Conservation (phyloP, 2,797 vertebrate genomes). For the Sarcoramphus papa region DNA sequence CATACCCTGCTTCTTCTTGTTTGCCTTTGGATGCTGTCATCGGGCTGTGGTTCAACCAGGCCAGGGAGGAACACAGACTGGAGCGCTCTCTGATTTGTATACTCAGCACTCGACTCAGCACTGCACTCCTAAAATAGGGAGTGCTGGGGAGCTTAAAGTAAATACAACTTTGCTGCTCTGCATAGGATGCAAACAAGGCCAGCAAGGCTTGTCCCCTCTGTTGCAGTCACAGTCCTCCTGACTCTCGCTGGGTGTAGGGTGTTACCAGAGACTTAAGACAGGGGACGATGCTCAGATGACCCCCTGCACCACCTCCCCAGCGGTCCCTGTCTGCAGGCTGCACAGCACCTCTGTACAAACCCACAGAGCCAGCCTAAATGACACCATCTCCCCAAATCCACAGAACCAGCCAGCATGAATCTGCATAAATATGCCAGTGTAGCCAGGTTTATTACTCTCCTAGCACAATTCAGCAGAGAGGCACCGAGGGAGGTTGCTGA, state of each 20-base stretch:
- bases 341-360: neutral
- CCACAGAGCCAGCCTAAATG: neutral
- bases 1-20: neutral
- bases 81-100: accelerated
- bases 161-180: neutral
- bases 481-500: accelerated
- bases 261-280: too few relatives aligned
- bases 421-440: accelerated
- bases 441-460: neutral
- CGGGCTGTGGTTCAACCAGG: neutral
- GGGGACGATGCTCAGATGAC: neutral
- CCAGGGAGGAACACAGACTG: neutral
- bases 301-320: neutral
- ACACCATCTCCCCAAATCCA: accelerated
- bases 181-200: neutral
- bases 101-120: neutral
- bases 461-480: neutral
- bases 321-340: accelerated
- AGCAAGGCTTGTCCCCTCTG: neutral
- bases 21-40: neutral
- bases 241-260: accelerated
- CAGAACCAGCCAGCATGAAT: too few relatives aligned
- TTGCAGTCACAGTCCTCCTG: too few relatives aligned
- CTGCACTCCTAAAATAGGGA: accelerated
- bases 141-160: neutral